These are phyloP conservation scores for Periophthalmus magnuspinnatus DNA, from an alignment of 2,797 vertebrate genomes.

Conservation along the genomic window DNA sequence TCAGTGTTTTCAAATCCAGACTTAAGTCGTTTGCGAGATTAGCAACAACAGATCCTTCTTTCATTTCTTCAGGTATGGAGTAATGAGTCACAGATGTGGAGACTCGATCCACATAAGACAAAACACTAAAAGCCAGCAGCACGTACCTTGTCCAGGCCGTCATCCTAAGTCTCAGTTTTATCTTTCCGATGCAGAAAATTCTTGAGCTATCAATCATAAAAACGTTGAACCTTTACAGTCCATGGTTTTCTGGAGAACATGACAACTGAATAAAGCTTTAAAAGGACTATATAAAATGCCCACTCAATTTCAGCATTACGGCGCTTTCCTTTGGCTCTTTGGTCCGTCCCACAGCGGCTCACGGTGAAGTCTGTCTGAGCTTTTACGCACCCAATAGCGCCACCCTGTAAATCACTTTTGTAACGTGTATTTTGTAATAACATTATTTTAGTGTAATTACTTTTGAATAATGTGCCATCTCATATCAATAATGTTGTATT, in stretches of 20 bases:
- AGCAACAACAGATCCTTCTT: constrained; percentile 76
- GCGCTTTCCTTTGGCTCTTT: constrained; percentile 8
- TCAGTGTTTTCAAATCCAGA: constrained; percentile 65
- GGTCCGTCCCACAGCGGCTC: neutral
- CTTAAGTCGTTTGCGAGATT: constrained; percentile 79
- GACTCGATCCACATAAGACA: constrained; percentile 20
- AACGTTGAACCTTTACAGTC: neutral
- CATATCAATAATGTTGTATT: no score
- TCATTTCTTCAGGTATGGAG: constrained; percentile 82
- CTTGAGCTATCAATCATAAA: neutral
- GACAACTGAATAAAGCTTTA: no score
- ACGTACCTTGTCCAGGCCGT: constrained; percentile 36
- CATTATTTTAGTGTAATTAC: neutral
- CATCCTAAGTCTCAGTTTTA: constrained; percentile 18
- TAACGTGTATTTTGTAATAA: no score
- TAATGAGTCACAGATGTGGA: constrained; percentile 77
- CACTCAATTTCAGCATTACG: constrained; percentile 27
- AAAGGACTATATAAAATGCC: neutral
- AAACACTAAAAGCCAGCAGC: no score
- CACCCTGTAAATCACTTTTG: constrained; percentile 13
- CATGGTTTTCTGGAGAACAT: neutral
- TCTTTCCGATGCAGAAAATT: neutral
- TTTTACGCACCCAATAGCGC: constrained; percentile 37
- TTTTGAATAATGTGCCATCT: neutral
- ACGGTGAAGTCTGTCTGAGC: neutral